Evolutionary conservation across 2,888 invertebrate genomes (phyloP), one percentile per base, ranked within the genome.

Genomic region (Phrixothrix hirtus): DNA sequence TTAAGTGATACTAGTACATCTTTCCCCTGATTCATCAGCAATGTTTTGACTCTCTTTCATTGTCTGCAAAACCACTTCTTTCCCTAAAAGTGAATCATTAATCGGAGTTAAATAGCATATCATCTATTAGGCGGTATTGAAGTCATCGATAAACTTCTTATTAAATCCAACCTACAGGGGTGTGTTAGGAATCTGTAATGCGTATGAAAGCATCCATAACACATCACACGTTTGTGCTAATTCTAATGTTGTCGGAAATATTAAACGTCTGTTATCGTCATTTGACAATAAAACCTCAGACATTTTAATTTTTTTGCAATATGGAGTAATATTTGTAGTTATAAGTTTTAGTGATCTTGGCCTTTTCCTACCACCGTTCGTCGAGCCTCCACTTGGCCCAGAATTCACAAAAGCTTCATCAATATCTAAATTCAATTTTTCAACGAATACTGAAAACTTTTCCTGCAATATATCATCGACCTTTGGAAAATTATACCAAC

Each of bases 1-100:
- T 49, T 68, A 70, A 5, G 69, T 68, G 1, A 69, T 62, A 50
- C 62, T 46, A 0, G 43, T 64, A 31, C 60, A 55, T 5, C 7
- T 5, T 41, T 65, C 48, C 2, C 47, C 21, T 11, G 50, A 59
- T 49, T 69, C 62, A 25, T 43, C 29, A 44, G 62, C 61, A 21
- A 64, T 53, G 54, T 63, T 3, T 55, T 55, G 53, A 21, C 45
- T 39, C 49, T 51, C 53, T 30, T 14, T 32, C 65, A 66, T 60
- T 29, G 68, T 69, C 51, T 64, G 55, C 6, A 42, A 1, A 21
- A 66, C 59, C 10, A 64, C 59, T 9, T 57, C 36, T 17, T 14
- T 34, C 38, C 45, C n/a, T 1, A 31, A 30, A 1, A 16, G 42
- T 9, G 30, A 42, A 2, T 3, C n/a, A 31, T 42, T 30, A 10